Percentiles rank a stretch among this genome's conserved stretches.
Conservation (phyloP, 2,113 vertebrate genomes). For the Neolamprologus sp. region DNA sequence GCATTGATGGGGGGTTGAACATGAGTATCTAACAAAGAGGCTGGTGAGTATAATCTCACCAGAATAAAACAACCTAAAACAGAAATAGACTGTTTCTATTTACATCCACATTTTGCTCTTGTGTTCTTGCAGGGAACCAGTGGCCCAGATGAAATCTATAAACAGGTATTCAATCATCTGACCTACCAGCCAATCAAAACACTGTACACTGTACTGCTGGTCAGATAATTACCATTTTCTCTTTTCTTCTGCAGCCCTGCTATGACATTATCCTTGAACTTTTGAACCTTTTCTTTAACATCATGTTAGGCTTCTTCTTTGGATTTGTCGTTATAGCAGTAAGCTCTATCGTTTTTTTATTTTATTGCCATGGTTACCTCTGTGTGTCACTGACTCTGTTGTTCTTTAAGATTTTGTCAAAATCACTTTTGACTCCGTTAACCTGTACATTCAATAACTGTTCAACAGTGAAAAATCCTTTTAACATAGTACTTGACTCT, state of each 20-base stretch:
- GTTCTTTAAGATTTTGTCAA: background rate
- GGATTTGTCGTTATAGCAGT: constrained; percentile 28
- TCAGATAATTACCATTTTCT: background rate
- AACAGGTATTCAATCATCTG: background rate
- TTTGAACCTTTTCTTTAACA: accelerated
- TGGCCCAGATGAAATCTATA: background rate
- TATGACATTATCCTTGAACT: accelerated
- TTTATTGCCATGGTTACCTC: background rate
- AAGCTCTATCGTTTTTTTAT: background rate
- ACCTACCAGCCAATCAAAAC: background rate
- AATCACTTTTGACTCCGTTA: background rate
- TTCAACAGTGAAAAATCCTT: background rate
- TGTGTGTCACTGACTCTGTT: background rate
- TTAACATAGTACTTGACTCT: background rate
- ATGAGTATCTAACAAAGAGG: background rate
- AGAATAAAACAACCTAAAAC: background rate
- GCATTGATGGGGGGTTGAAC: background rate
- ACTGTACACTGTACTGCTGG: background rate
- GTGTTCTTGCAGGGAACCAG: background rate
- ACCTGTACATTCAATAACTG: background rate
- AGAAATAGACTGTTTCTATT: background rate
- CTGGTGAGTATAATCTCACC: too few species aligned
- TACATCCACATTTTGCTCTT: background rate
- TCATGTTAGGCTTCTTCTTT: constrained; percentile 2
- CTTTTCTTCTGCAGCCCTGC: constrained; percentile 5